A percentile compares a stretch with the other conserved stretches of the same genome.
phyloP scores from a whole-genome alignment of 2,113 vertebrate species.

The Macrotus californicus region DNA sequence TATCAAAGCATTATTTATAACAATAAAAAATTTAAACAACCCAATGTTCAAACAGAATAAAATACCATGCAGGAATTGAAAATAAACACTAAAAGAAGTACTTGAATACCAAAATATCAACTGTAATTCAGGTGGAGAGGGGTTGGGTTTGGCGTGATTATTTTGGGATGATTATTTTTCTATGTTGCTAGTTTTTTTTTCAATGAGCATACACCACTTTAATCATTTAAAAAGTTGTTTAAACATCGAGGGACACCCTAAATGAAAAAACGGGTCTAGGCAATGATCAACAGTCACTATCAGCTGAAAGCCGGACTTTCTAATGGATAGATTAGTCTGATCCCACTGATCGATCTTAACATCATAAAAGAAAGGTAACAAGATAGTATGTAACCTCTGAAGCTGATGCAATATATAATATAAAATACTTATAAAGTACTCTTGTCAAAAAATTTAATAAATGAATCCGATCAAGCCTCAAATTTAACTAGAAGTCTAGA shows the following conservation, averaged over 20 bases:
- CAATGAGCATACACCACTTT: not conserved
- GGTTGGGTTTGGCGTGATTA: not conserved
- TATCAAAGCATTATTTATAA: constrained; percentile 41
- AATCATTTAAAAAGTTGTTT: constrained; percentile 1
- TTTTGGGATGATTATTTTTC: not conserved
- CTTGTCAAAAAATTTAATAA: not conserved
- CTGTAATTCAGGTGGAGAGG: not conserved
- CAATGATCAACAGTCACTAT: not conserved
- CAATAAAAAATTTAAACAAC: constrained; percentile 29
- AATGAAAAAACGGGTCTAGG: not conserved
- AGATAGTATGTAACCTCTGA: not conserved
- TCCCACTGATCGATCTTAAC: not conserved
- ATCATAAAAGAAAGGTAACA: not conserved
- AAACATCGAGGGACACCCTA: not conserved
- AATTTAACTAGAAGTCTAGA: not conserved
- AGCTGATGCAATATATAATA: not conserved
- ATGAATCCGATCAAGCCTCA: not conserved
- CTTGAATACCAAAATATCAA: not conserved
- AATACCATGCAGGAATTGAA: not conserved
- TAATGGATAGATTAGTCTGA: not conserved
- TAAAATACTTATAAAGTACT: not conserved
- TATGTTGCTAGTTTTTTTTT: not conserved
- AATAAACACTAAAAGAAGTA: not conserved
- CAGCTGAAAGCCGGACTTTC: not conserved
- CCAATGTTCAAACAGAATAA: not conserved